Conservation (phyloP, 2,888 invertebrate species). For the Cheiracanthium punctorium region DNA sequence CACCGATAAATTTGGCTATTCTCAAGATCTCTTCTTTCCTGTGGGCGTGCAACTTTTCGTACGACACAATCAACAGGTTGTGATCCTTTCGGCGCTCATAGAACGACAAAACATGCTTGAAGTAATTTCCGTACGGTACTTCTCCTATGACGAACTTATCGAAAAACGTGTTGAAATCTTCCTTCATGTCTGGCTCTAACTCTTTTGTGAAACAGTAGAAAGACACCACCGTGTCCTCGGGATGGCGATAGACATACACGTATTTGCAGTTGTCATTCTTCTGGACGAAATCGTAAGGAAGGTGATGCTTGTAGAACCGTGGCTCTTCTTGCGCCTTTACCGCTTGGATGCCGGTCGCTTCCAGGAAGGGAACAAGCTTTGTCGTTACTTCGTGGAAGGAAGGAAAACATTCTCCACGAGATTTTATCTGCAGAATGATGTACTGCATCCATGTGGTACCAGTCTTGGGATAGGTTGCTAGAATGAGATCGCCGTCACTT, state of each 20-base stretch:
- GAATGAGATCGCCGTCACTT: slow-evolving; percentile 50
- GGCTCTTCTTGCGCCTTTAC: slow-evolving; percentile 24
- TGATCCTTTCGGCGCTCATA: background rate
- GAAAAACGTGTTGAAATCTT: slow-evolving; percentile 18
- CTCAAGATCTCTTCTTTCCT: slow-evolving; percentile 21
- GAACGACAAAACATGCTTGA: slow-evolving; percentile 32
- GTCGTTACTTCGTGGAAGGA: slow-evolving; percentile 69
- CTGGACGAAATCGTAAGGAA: slow-evolving; percentile 41
- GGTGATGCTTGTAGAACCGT: slow-evolving; percentile 31
- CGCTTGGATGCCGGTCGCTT: slow-evolving; percentile 31
- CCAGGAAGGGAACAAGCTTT: slow-evolving; percentile 36
- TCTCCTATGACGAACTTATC: slow-evolving; percentile 8
- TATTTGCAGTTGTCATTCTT: slow-evolving; percentile 73
- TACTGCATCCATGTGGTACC: slow-evolving; percentile 68
- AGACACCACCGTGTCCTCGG: slow-evolving; percentile 77
- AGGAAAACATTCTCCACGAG: slow-evolving; percentile 72
- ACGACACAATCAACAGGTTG: slow-evolving; percentile 28
- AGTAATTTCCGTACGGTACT: slow-evolving; percentile 35
- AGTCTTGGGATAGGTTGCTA: slow-evolving; percentile 62
- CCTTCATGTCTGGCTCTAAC: background rate
- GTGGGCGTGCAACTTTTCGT: slow-evolving; percentile 17
- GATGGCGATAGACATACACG: slow-evolving; percentile 77
- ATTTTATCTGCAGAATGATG: slow-evolving; percentile 56
- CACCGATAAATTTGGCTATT: slow-evolving; percentile 38
- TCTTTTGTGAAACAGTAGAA: slow-evolving; percentile 75